Evolutionary conservation across 2,113 vertebrate genomes (phyloP).

Genomic region (Polypterus bichir): DNA sequence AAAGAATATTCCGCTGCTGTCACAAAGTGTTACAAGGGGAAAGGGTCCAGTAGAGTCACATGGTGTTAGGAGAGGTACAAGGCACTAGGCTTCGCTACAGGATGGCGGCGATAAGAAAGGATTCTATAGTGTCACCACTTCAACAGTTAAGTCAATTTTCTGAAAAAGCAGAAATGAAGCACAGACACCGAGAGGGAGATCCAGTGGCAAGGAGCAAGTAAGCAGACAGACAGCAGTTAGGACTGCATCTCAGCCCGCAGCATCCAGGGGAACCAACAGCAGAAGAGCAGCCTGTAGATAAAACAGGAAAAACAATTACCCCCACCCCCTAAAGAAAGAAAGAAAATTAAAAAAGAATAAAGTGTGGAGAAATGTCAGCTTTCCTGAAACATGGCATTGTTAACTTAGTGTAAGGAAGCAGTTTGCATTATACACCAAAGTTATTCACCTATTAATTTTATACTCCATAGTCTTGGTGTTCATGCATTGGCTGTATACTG

Average conservation of each 20-base stretch:
- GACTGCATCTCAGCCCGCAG: slow-evolving; percentile 85
- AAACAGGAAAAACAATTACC: no score
- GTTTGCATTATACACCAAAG: no score
- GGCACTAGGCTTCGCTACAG: slow-evolving; percentile 59
- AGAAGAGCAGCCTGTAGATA: slow-evolving; percentile 88
- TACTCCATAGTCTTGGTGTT: no score
- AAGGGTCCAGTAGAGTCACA: no score
- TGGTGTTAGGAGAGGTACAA: slow-evolving; percentile 45
- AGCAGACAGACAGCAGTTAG: slow-evolving; percentile 37
- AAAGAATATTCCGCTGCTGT: slow-evolving; percentile 3
- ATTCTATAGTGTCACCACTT: slow-evolving; percentile 22
- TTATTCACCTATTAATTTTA: no score
- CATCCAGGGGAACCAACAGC: slow-evolving; percentile 94
- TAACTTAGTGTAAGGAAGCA: no score
- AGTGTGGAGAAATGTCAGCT: no score
- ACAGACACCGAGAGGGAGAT: slow-evolving; percentile 23
- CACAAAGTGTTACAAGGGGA: no score
- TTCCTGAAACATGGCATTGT: no score
- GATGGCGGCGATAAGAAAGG: slow-evolving; percentile 29
- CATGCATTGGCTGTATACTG: no score
- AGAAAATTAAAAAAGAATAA: no score
- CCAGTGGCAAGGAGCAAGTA: slow-evolving; percentile 18
- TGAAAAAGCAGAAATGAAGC: slow-evolving; percentile 23
- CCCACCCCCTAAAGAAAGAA: no score
- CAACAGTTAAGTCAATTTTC: slow-evolving; percentile 19